phyloP scores from a whole-genome alignment of 2,113 vertebrate species.

The Takifugu bimaculatus region DNA sequence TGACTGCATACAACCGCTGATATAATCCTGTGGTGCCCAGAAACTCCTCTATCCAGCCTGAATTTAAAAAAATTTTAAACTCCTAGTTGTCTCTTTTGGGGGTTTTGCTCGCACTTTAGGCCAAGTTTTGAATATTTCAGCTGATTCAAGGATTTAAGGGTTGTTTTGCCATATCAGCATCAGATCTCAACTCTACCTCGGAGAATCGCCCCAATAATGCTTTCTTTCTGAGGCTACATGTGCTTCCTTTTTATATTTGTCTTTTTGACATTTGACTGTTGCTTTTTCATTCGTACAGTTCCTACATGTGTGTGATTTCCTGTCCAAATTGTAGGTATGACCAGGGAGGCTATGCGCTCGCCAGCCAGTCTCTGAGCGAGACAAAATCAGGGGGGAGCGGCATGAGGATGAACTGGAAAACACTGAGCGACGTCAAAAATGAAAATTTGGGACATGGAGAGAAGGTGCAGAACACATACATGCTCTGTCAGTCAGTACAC shows the following conservation, averaged over 20 bases:
- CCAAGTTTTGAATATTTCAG: not conserved
- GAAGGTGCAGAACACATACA: constrained; percentile 73
- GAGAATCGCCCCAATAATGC: not conserved
- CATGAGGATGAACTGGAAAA: constrained; percentile 81
- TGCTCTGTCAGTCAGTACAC: too few species aligned
- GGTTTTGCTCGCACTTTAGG: not conserved
- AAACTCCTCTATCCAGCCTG: not conserved
- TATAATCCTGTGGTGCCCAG: not conserved
- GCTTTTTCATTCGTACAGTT: not conserved
- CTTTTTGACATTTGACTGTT: not conserved
- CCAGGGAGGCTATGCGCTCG: constrained; percentile 74
- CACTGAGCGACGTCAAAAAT: constrained; percentile 78
- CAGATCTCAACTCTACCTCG: not conserved
- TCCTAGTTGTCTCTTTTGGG: not conserved
- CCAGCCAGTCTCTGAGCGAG: constrained; percentile 82
- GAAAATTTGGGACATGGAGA: constrained; percentile 86
- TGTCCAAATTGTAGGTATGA: constrained; percentile 78
- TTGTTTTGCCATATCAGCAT: not conserved
- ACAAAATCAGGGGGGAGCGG: constrained; percentile 50
- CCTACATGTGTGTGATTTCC: constrained; percentile 1
- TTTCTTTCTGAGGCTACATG: not conserved
- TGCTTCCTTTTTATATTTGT: constrained; percentile 7
- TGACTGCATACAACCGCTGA: not conserved
- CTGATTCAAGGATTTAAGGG: not conserved
- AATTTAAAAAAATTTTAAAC: not conserved